These are phyloP conservation scores for Tapera naevia DNA, from an alignment of 2,797 vertebrate species.

Conservation along the genomic window DNA sequence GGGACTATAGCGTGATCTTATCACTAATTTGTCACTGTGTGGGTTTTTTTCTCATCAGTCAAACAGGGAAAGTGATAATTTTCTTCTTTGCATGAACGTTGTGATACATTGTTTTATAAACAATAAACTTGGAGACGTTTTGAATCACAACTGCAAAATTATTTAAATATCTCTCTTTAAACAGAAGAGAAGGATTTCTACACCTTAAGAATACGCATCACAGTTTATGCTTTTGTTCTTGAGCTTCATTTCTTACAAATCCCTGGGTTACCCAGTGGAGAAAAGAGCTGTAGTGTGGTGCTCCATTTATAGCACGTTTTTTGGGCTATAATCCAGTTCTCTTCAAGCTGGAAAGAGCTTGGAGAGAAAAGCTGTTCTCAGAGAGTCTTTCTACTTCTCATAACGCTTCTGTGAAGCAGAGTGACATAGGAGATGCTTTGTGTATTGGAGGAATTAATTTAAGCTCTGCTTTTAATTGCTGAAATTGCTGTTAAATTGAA, in stretches of 20 bases:
- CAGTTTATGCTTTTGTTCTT: background rate
- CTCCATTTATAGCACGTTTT: background rate
- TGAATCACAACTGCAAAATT: background rate
- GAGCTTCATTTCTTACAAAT: background rate
- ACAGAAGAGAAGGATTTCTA: background rate
- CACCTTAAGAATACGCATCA: background rate
- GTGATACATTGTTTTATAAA: background rate
- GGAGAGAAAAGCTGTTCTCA: background rate
- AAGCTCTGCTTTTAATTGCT: slow-evolving; percentile 20
- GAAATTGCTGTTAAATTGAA: slow-evolving; percentile 1
- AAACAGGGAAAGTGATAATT: background rate
- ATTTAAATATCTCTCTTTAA: background rate
- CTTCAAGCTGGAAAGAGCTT: background rate
- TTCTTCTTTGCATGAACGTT: background rate
- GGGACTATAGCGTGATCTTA: background rate
- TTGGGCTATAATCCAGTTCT: background rate
- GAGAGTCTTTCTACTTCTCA: background rate
- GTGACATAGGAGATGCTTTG: background rate
- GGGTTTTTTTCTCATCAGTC: background rate
- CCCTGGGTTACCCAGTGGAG: background rate
- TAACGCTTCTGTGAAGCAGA: background rate
- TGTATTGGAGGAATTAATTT: background rate
- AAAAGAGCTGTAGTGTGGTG: background rate
- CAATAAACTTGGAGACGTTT: background rate
- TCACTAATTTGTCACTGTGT: background rate